Evolutionary conservation across 2,888 invertebrate species (phyloP).

Genomic region (Poecilus cupreus): DNA sequence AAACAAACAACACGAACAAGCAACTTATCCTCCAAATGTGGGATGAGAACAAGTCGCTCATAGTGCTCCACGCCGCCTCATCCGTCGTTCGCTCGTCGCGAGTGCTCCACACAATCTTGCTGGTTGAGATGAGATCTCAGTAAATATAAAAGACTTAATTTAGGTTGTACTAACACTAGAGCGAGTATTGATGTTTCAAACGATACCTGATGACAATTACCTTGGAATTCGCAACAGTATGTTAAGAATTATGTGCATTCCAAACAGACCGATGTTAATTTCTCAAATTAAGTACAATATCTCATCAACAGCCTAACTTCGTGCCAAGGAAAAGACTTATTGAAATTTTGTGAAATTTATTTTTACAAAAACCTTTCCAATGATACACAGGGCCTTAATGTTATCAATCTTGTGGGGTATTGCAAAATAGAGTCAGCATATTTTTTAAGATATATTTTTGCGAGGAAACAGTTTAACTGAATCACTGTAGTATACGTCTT

Average conservation of each 20-base stretch:
- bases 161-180: constrained; percentile 52
- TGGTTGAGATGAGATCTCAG: constrained; percentile 68
- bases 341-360: constrained; percentile 38
- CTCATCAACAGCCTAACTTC: constrained; percentile 53
- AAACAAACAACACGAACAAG: constrained; percentile 50
- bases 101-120: constrained; percentile 61
- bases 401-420: constrained; percentile 66
- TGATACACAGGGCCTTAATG: constrained; percentile 70
- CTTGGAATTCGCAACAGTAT: constrained; percentile 32
- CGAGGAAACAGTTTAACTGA: constrained; percentile 65
- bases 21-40: not conserved
- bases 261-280: constrained; percentile 17
- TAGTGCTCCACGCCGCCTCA: not conserved
- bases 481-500: constrained; percentile 68
- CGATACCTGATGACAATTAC: constrained; percentile 22
- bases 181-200: constrained; percentile 27
- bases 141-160: constrained; percentile 61
- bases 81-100: constrained; percentile 26
- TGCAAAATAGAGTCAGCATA: constrained; percentile 66
- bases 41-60: not conserved
- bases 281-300: constrained; percentile 47
- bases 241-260: constrained; percentile 36
- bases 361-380: constrained; percentile 66
- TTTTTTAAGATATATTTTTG: constrained; percentile 70
- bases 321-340: constrained; percentile 57